Evolutionary conservation across 2,888 invertebrate species (phyloP), one percentile per base, ranked within the genome.

Genomic region (Temnothorax ravouxi): DNA sequence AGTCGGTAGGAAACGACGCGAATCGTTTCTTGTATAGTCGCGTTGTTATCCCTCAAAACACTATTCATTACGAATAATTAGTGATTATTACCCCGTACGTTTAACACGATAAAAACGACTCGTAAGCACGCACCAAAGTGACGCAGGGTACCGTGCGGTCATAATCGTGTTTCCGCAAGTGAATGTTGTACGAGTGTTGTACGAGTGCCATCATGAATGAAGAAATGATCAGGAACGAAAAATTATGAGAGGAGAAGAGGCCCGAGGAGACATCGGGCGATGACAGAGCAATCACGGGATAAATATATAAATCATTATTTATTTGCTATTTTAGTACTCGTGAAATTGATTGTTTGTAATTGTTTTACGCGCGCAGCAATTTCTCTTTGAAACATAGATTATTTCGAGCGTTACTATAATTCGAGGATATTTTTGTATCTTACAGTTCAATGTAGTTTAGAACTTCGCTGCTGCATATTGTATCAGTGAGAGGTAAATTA

Each of bases 21-120:
- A 62, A 21, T 13, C 15, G 8, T 13, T 61, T n/a, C 9, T 61
- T 34, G 11, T 61, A 38, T 11, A n/a, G 11, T 61, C 21, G 21
- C n/a, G 3, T 41, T 38, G n/a, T 21, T 41, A 13, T 62, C 62
- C 13, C 13, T 13, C n/a, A 5, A 62, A 62, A 62, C 21, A 6
- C 41, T 13, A 62, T 62, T 62, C 21, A 41, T 41, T 64, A 64
- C 41, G 62, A 64, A 64, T 41, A 64, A 64, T 64, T 38, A 64
- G 61, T 38, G 61, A 61, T 38, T 61, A 61, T 64, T 41, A 64
- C 21, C 41, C 18, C 13, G 38, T 38, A 41, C 18, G 11, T 61
- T 34, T 61, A 61, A n/a, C 61, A 6, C 62, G 62, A 38, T 62
- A 21, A 64, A 64, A 64, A 64, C 11, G 2, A 25, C 25, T 64